Evolutionary conservation across 2,888 invertebrate species (phyloP), one percentile per base, ranked within the genome.

Genomic region (Stenodera caucasica): DNA sequence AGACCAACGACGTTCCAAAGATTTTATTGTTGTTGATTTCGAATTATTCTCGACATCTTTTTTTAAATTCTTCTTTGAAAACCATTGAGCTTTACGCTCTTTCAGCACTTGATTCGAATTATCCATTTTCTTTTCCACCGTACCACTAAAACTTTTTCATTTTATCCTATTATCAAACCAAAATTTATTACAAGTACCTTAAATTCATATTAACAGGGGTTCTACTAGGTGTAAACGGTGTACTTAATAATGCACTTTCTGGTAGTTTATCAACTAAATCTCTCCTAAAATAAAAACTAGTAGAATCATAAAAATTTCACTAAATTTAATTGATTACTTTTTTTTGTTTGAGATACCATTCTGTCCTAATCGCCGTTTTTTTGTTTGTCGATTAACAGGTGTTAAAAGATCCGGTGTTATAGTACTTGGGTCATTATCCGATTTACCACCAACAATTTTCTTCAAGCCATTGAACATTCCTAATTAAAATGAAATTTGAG

Each of bases 401-500:
- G 88, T 87, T 64, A 77, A 55, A 52, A 80, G 67, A 70, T 80
- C 80, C 7, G 80, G 80, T 4, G 78, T 75, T 8, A 72, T 71
- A 21, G 66, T 60, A 59, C 65, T 66, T 23, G 70, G 68, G 32
- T 84, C 82, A 35, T 85, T 86, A 66, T 86, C 85, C 0, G 81
- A 67, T 82, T 81, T 83, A 57, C 87, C 88, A 0, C 88, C 87
- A 8, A 92, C 91, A 80, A 92, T 91, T 80, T 90, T 91, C 71
- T 87, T 88, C 26, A 92, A 80, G 3, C 91, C 92, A 76, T 84
- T 90, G 60, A 92, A 84, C 84, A 92, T 88, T 74, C 91, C 91
- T 90, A 71, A 40, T 26, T 8, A 72, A 73, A 63, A 63, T n/a
- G n/a, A n/a, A n/a, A n/a, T n/a, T n/a, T n/a, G n/a, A n/a, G n/a